phyloP scores from a whole-genome alignment of 2,888 invertebrate genomes.

The Coremacera marginata region DNA sequence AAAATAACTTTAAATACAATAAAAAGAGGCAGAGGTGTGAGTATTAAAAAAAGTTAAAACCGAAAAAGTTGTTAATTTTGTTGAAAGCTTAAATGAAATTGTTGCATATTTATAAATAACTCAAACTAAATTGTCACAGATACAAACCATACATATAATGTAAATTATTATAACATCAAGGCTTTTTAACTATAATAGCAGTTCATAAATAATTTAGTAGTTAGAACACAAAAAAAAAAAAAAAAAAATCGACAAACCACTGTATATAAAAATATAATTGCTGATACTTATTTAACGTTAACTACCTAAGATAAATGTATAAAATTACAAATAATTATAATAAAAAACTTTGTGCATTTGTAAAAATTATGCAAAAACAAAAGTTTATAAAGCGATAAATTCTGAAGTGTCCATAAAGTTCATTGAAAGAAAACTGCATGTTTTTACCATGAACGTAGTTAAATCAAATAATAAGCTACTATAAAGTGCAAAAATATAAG shows the following conservation, averaged over 20 bases:
- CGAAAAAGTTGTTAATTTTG: constrained; percentile 19
- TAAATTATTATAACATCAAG: too few relatives aligned
- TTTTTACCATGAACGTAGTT: constrained; percentile 20
- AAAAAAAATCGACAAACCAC: neutral
- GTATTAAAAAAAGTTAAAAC: neutral
- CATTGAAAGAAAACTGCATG: constrained; percentile 17
- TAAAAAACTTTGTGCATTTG: constrained; percentile 11
- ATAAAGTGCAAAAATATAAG: constrained; percentile 2
- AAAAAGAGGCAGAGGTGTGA: neutral
- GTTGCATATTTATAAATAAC: constrained; percentile 34
- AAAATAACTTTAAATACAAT: neutral
- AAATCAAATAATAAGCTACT: neutral
- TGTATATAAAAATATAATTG: constrained; percentile 45
- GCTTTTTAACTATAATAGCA: too few relatives aligned
- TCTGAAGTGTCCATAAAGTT: constrained; percentile 44
- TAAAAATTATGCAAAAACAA: constrained; percentile 30
- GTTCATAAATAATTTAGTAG: neutral
- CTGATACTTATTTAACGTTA: constrained; percentile 38
- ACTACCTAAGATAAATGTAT: constrained; percentile 3
- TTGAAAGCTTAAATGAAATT: constrained; percentile 26
- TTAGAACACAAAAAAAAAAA: constrained; percentile 10
- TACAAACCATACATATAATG: neutral
- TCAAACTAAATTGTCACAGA: neutral
- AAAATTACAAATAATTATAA: constrained; percentile 30
- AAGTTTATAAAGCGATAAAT: constrained; percentile 41